A percentile compares a stretch with the other conserved stretches of the same genome.
Conservation (phyloP, 1,140 invertebrate genomes). For the Aphis gossypii region DNA sequence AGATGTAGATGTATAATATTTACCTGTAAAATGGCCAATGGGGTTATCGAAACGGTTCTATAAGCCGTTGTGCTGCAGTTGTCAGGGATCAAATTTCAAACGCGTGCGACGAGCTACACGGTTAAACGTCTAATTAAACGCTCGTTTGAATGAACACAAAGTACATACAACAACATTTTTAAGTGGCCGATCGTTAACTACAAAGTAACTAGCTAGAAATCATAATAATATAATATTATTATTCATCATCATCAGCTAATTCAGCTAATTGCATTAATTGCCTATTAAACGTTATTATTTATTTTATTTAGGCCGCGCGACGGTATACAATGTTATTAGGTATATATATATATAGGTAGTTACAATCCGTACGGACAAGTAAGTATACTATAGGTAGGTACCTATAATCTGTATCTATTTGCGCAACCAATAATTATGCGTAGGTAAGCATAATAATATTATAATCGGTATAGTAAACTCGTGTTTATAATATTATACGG, state of each 20-base stretch:
- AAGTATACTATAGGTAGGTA: too few relatives aligned
- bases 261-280: too few relatives aligned
- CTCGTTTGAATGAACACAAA: neutral
- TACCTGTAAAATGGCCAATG: too few relatives aligned
- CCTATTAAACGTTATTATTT: too few relatives aligned
- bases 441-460: neutral
- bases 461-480: neutral
- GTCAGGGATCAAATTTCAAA: conserved; percentile 5
- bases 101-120: neutral
- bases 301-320: neutral
- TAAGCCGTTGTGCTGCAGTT: neutral
- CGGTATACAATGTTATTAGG: neutral
- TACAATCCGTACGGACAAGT: too few relatives aligned
- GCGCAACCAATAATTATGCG: neutral
- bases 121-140: neutral
- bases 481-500: neutral
- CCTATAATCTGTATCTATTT: neutral
- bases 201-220: neutral
- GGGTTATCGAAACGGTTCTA: neutral
- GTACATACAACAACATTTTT: neutral
- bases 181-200: neutral
- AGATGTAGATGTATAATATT: too few relatives aligned
- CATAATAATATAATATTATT: too few relatives aligned
- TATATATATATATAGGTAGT: too few relatives aligned
- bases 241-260: too few relatives aligned